Conservation (phyloP, 2,797 vertebrate genomes). For the Sebastes trivittatus region DNA sequence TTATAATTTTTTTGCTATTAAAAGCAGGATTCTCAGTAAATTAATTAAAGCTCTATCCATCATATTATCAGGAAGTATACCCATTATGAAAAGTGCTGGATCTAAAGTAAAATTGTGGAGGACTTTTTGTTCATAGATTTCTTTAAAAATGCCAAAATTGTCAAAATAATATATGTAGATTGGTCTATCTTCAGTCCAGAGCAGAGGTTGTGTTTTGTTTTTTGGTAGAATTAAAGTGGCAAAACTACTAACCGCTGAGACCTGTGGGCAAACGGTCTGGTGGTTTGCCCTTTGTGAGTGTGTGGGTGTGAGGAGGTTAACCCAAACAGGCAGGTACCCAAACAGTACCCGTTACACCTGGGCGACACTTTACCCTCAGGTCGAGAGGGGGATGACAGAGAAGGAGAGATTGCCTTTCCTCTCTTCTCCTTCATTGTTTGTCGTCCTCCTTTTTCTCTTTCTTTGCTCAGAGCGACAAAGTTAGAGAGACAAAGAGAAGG, state of each 20-base stretch:
- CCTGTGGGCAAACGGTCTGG: background rate
- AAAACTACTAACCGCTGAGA: background rate
- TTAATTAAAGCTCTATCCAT: too few relatives aligned
- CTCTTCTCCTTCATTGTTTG: background rate
- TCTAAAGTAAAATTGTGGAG: background rate
- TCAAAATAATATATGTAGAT: background rate
- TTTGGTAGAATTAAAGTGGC: background rate
- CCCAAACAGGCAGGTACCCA: slow-evolving; percentile 35
- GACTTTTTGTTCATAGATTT: background rate
- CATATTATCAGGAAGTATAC: too few relatives aligned
- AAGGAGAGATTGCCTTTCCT: background rate
- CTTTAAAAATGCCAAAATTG: background rate
- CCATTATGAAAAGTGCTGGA: too few relatives aligned
- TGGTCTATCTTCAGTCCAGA: background rate
- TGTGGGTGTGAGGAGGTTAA: slow-evolving; percentile 17
- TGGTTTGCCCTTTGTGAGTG: background rate
- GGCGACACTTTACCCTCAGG: slow-evolving; percentile 20
- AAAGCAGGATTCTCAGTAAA: too few relatives aligned
- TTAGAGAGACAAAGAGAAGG: background rate
- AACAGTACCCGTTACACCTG: slow-evolving; percentile 42
- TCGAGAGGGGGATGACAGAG: slow-evolving; percentile 3
- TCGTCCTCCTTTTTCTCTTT: background rate
- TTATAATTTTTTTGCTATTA: too few relatives aligned
- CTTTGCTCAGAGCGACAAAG: slow-evolving; percentile 16
- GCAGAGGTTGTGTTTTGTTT: background rate